Base-by-base conservation (phyloP, 1,140 invertebrate genomes). In the Zaprionus lachaisei region DNA sequence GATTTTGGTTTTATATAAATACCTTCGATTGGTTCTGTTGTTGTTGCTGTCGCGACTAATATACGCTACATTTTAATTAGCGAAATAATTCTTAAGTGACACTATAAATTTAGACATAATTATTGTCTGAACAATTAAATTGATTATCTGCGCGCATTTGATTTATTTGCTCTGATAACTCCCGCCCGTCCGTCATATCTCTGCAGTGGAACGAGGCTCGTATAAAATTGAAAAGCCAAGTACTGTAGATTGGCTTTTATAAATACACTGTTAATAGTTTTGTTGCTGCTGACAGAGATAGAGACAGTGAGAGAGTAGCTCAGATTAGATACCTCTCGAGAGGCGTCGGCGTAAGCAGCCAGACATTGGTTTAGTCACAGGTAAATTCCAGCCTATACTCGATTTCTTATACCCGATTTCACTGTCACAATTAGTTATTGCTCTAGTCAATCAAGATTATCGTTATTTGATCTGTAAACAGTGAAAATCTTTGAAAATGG, bases 51-150 rank as follows among this genome's bases (percentile, higher is more conserved):
- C 47, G 38, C 38, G n/a, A 12, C 55, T 49, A 75, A 63, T 64
- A 26, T 24, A 28, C 44, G 84, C 81, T 73, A 87, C 84, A 87
- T 89, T 87, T 87, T 89, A 87, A 87, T 87, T 87, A 87, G 78
- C 81, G 81, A 87, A 87, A 87, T 89, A 90, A 89, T 87, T 87
- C 60, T 89, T 63, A 87, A 87, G 84, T 87, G 84, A 89, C 83
- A 89, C 64, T 89, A 87, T 87, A 87, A 89, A 87, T 89, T 90
- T 87, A 81, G 84, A 84, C 84, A 87, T 87, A 89, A 87, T 87
- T 87, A 87, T 87, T 89, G 84, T 89, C 85, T 81, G 49, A 89
- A 71, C 84, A 87, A 87, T 87, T 87, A 87, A 84, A 77, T 89
- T 81, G 81, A 87, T 87, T 81, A 87, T 87, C 84, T 87, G 44